phyloP scores from a whole-genome alignment of 2,113 vertebrate species.

The Madoqua kirkii region DNA sequence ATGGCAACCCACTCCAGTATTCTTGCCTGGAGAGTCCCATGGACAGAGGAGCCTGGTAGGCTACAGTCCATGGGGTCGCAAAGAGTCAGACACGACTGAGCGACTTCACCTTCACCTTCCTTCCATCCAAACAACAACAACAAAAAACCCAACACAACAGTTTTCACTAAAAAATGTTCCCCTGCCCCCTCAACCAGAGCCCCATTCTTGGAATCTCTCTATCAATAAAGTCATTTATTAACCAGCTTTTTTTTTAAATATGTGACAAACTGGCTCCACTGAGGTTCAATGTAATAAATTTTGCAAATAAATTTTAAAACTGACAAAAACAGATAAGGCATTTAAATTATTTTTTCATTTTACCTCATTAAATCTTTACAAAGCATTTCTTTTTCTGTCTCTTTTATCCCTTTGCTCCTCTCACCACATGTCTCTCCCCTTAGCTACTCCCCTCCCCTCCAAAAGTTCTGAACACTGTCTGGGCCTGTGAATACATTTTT shows the following conservation, averaged over 20 bases:
- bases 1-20: no score
- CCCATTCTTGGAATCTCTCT: neutral
- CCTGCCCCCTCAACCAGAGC: no score
- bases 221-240: neutral
- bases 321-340: neutral
- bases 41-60: no score
- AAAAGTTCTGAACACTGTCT: slow-evolving; percentile 65
- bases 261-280: neutral
- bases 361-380: neutral
- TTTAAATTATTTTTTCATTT: neutral
- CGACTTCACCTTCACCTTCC: no score
- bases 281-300: neutral
- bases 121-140: neutral
- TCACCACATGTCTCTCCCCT: neutral
- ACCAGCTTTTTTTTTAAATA: neutral
- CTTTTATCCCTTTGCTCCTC: neutral
- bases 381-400: neutral
- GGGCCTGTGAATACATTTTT: slow-evolving; percentile 69
- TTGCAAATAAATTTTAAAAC: neutral
- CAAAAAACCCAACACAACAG: neutral
- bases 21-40: no score
- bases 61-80: no score
- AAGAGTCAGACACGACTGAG: no score
- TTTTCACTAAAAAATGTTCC: neutral
- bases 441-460: neutral